Conservation (phyloP, 2,797 vertebrate genomes). For the Zalophus californianus region DNA sequence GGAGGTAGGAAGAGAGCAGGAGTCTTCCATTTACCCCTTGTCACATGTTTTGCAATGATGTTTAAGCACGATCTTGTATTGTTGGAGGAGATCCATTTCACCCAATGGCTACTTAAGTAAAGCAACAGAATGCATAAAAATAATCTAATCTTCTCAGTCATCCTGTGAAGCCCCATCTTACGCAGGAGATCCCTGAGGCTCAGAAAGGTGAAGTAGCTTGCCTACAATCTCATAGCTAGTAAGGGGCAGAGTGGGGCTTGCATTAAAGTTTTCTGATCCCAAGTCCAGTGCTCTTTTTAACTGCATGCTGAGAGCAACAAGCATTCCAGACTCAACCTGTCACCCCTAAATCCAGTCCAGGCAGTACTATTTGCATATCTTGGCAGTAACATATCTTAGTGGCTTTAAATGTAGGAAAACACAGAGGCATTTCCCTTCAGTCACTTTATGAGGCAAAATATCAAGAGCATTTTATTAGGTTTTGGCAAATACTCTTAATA, state of each 20-base stretch:
- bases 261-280: neutral
- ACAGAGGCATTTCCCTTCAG: slow-evolving; percentile 54
- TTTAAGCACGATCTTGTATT: neutral
- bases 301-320: neutral
- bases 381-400: slow-evolving; percentile 55
- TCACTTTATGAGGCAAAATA: slow-evolving; percentile 65
- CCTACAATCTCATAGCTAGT: neutral
- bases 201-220: neutral
- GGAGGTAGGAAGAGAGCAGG: neutral
- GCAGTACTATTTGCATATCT: slow-evolving; percentile 38
- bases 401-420: slow-evolving; percentile 63
- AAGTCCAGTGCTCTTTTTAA: neutral
- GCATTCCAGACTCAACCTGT: slow-evolving; percentile 55
- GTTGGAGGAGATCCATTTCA: neutral
- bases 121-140: neutral
- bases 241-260: neutral
- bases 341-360: slow-evolving; percentile 38
- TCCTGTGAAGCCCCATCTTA: neutral
- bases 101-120: neutral
- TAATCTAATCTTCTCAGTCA: neutral
- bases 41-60: neutral
- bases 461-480: slow-evolving; percentile 65
- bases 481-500: slow-evolving; percentile 65
- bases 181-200: neutral
- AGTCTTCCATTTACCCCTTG: neutral